Conservation (phyloP, 2,888 invertebrate species). For the Rhamnusium bicolor region DNA sequence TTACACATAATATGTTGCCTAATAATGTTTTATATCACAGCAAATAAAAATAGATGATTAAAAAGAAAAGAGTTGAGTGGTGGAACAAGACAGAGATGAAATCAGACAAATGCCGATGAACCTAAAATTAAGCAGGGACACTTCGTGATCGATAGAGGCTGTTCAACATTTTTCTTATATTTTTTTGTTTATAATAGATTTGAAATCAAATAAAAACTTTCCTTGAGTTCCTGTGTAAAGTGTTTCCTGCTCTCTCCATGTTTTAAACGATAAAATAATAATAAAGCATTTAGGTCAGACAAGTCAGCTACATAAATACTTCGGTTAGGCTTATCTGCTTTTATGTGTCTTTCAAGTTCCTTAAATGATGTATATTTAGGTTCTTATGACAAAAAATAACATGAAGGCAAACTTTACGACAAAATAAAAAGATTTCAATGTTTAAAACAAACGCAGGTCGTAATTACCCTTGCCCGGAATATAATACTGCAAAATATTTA, state of each 20-base stretch:
- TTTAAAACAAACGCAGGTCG: neutral
- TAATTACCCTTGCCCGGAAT: too few species aligned
- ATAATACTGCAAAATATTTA: too few species aligned
- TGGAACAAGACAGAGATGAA: too few species aligned
- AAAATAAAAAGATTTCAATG: too few species aligned
- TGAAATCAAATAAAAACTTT: neutral
- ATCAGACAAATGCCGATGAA: too few species aligned
- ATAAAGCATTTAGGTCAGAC: constrained; percentile 11
- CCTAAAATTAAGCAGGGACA: too few species aligned
- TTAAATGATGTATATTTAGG: neutral
- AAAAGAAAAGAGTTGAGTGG: too few species aligned
- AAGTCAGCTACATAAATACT: constrained; percentile 9
- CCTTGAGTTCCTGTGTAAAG: neutral
- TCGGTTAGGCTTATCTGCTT: constrained; percentile 6
- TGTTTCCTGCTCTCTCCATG: neutral
- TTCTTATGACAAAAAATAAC: neutral
- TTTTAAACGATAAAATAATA: neutral
- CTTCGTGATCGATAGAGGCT: too few species aligned
- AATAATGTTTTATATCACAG: too few species aligned
- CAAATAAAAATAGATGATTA: too few species aligned
- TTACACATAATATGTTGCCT: too few species aligned
- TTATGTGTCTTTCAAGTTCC: neutral
- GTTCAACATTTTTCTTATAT: too few species aligned
- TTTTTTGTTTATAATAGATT: neutral
- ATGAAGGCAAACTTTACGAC: neutral